These are phyloP conservation scores for Artibeus lituratus DNA, from an alignment of 2,797 vertebrate genomes.

Conservation along the genomic window DNA sequence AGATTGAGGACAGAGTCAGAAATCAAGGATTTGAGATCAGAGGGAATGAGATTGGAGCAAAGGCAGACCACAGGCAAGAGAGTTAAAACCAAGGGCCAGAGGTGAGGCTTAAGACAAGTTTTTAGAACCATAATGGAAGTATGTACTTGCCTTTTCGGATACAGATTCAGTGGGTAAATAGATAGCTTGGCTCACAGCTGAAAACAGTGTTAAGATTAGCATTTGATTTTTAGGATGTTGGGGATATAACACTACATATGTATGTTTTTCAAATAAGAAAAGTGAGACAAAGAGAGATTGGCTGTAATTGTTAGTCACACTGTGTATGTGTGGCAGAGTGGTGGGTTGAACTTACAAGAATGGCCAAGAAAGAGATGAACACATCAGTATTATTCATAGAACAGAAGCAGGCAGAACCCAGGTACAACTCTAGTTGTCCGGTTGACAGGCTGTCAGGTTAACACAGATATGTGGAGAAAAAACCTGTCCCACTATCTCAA, in stretches of 20 bases:
- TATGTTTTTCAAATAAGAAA: slow-evolving; percentile 32
- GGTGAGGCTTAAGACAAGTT: background rate
- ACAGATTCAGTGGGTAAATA: background rate
- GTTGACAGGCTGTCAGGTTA: background rate
- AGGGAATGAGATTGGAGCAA: background rate
- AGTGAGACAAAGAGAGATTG: background rate
- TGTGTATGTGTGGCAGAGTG: background rate
- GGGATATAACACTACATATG: background rate
- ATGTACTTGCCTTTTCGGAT: background rate
- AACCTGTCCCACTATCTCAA: background rate
- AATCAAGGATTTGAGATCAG: slow-evolving; percentile 38
- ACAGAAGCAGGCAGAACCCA: background rate
- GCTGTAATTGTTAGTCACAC: background rate
- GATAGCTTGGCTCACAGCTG: background rate
- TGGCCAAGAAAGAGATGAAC: background rate
- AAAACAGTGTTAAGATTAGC: background rate
- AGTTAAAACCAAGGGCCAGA: background rate
- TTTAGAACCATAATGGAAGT: background rate
- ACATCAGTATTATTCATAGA: background rate
- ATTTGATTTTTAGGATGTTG: background rate
- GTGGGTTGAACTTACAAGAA: background rate
- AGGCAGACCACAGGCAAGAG: background rate
- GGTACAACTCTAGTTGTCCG: background rate
- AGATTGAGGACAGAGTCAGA: slow-evolving; percentile 27
- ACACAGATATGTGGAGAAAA: background rate